A percentile compares a stretch with the other conserved stretches of the same genome.
Evolutionary conservation across 2,797 vertebrate species (phyloP).

Genomic region (Mycteria americana): DNA sequence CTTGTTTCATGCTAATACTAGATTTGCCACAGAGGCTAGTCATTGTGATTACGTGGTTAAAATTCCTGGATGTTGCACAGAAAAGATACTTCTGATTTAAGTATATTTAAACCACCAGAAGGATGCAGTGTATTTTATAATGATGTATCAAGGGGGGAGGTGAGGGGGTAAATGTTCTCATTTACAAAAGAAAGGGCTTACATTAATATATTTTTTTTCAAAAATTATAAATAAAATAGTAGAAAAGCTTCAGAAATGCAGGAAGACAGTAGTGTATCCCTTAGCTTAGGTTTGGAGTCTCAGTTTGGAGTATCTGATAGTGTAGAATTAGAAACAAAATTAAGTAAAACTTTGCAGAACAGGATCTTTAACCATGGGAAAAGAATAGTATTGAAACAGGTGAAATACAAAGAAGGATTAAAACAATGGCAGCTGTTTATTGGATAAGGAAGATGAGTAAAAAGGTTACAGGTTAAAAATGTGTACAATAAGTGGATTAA

Average conservation of each 20-base stretch:
- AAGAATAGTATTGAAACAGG: neutral
- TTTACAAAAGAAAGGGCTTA: neutral
- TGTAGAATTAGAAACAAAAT: neutral
- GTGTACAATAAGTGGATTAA: neutral
- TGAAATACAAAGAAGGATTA: neutral
- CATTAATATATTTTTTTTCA: neutral
- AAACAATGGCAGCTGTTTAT: neutral
- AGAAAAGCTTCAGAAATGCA: neutral
- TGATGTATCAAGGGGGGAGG: neutral
- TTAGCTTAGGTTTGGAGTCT: neutral
- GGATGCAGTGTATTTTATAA: neutral
- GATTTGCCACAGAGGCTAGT: neutral
- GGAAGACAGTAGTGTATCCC: neutral
- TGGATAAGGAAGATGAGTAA: neutral
- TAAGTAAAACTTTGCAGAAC: neutral
- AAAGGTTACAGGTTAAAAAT: neutral
- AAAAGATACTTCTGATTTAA: neutral
- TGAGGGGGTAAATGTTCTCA: too few relatives aligned
- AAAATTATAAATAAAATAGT: neutral
- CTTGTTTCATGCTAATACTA: neutral
- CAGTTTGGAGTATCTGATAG: neutral
- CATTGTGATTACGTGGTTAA: neutral
- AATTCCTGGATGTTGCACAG: neutral
- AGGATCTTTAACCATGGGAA: neutral
- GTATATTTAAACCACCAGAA: neutral